Evolutionary conservation across 2,888 invertebrate genomes (phyloP).

Genomic region (Hymenopus coronatus): DNA sequence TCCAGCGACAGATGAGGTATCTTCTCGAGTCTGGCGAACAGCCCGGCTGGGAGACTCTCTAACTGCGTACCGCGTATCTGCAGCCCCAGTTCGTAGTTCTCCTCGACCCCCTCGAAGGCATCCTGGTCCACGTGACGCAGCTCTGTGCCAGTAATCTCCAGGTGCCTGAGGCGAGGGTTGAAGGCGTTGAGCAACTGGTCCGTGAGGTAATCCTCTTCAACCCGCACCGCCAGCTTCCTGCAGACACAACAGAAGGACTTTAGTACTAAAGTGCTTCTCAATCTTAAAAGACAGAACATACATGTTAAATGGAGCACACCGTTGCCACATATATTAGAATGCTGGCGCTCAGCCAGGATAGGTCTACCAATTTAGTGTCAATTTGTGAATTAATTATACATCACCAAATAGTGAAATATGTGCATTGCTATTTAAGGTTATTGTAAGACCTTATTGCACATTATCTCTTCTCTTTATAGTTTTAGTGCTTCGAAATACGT

Average conservation of each 20-base stretch:
- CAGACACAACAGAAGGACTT: neutral
- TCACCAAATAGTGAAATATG: too few species aligned
- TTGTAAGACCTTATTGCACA: too few species aligned
- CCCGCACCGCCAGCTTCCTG: constrained; percentile 41
- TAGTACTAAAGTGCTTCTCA: too few species aligned
- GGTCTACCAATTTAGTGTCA: too few species aligned
- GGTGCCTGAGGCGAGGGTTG: constrained; percentile 44
- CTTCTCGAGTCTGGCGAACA: constrained; percentile 35
- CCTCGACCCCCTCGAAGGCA: constrained; percentile 41
- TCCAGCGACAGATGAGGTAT: constrained; percentile 43
- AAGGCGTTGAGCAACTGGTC: constrained; percentile 46
- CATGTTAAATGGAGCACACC: too few species aligned
- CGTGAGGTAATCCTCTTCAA: constrained; percentile 43
- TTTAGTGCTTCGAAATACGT: too few species aligned
- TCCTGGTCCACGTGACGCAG: constrained; percentile 43
- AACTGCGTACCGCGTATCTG: constrained; percentile 40
- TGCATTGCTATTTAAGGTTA: too few species aligned
- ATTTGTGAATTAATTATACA: too few species aligned
- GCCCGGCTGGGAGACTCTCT: constrained; percentile 39
- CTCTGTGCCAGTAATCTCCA: constrained; percentile 43
- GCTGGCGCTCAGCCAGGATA: too few species aligned
- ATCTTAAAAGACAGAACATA: too few species aligned
- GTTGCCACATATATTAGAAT: too few species aligned
- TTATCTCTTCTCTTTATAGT: too few species aligned
- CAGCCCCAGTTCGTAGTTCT: constrained; percentile 43